phyloP scores from a whole-genome alignment of 2,113 vertebrate genomes.

The Seriola aureovittata region DNA sequence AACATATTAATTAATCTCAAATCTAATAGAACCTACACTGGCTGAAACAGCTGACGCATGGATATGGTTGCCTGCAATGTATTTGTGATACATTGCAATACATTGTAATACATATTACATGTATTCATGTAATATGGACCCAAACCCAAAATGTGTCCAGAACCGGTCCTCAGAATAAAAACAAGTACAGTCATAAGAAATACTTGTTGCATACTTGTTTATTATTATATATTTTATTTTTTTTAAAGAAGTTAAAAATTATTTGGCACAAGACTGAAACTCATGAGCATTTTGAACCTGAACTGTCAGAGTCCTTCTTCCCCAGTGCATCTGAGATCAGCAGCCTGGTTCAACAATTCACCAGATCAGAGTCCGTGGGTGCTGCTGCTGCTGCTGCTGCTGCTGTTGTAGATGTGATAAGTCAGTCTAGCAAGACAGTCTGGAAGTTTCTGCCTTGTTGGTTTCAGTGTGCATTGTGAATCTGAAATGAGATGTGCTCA shows the following conservation, averaged over 20 bases:
- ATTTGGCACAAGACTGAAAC: neutral
- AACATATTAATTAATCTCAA: neutral
- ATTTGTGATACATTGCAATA: too few species aligned
- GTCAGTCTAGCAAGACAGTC: slow-evolving; percentile 26
- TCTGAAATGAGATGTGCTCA: slow-evolving; percentile 28
- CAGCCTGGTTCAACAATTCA: slow-evolving; percentile 30
- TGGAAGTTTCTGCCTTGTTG: slow-evolving; percentile 48
- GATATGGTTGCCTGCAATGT: neutral
- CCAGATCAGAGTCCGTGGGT: neutral
- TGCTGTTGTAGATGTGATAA: slow-evolving; percentile 38
- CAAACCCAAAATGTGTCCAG: too few species aligned
- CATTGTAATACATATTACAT: too few species aligned
- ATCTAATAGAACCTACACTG: neutral
- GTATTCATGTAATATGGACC: too few species aligned
- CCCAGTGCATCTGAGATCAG: slow-evolving; percentile 35
- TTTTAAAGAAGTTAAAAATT: neutral
- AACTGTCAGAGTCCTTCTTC: slow-evolving; percentile 26
- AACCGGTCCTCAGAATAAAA: too few species aligned
- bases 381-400: slow-evolving; percentile 2
- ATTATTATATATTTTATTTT: neutral
- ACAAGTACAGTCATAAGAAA: neutral
- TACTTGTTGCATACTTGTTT: neutral
- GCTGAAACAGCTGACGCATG: neutral
- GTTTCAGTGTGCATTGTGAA: slow-evolving; percentile 28
- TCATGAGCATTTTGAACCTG: slow-evolving; percentile 11